Evolutionary conservation across 37 sponge, comb jelly and placozoan genomes (phyloP), one percentile per base, ranked within the genome.

Genomic region (Ephydatia muelleri): DNA sequence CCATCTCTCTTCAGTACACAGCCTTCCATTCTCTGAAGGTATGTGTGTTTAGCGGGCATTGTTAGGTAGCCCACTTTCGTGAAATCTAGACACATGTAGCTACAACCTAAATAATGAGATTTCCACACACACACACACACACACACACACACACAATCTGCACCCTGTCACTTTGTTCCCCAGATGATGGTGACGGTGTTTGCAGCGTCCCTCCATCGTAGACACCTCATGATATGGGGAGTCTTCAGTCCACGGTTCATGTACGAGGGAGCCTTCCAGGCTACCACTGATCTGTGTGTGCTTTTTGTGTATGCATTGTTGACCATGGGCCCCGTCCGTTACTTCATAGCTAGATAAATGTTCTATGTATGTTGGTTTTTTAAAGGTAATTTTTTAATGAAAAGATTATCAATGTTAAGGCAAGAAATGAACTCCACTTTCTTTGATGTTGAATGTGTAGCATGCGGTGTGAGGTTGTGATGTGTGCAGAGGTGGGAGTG

Each of bases 151-250:
- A 70, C 4, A 28, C 29, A 28, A 32, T 9, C 9, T 16, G 16
- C 31, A 1, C 19, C 33, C 31, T 13, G 1, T 16, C 33, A 6
- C 31, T 11, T 32, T 12, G 3, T 31, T 31, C 33, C 11, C 9
- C 77, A 95, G 96, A 33, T 90, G 34, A 26, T 92, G 72, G 36
- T 66, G 2, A 39, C 91, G 23, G 76, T 84, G 68, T 31, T 93
- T 9, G 95, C 92, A 5, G 95, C 97, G 3, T 91, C 87, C n/a
- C 48, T 94, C 47, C 95, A 93, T 66, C 73, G 97, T 35, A 49
- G 97, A 69, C 99, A 98, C 73, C 89, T 96, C 38, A 94, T 96
- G 95, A 88, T 93, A 16, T 98, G 99, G 99, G 93, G 83, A 57
- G 91, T 98, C 49, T 98, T 96, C 86, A 90, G 91, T 43, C 99